Evolutionary conservation across 2,113 vertebrate species (phyloP).

Genomic region (Sorex araneus): DNA sequence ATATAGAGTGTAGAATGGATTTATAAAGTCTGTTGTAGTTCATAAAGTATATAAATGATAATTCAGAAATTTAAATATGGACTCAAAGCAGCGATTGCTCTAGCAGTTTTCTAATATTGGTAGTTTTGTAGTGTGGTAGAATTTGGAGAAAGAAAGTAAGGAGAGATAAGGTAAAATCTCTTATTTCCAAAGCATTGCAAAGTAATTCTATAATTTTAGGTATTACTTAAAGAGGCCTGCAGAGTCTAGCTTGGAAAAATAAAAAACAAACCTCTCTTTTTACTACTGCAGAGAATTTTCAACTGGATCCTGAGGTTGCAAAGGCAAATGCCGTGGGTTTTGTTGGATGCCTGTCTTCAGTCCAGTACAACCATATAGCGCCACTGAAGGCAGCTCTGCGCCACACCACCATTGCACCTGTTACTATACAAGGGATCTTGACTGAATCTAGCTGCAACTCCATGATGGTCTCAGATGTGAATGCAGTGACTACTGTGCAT

Average conservation of each 20-base stretch:
- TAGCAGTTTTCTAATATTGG: background rate
- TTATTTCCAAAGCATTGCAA: background rate
- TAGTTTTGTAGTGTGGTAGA: background rate
- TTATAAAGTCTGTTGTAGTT: background rate
- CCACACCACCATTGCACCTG: conserved; percentile 90
- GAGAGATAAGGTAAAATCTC: rapidly evolving
- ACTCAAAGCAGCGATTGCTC: background rate
- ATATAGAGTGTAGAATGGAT: background rate
- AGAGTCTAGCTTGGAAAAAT: background rate
- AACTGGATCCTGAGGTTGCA: conserved; percentile 90
- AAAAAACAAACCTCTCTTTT: conserved; percentile 4
- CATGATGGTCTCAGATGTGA: conserved; percentile 87
- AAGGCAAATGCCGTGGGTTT: conserved; percentile 93
- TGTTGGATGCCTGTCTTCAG: conserved; percentile 95
- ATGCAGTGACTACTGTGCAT: conserved; percentile 90
- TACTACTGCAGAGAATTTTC: conserved; percentile 88
- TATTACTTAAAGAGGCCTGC: background rate
- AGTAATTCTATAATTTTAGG: background rate
- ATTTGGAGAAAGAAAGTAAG: background rate
- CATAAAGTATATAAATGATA: conserved; percentile 32
- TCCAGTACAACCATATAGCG: conserved; percentile 95
- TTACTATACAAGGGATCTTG: conserved; percentile 92
- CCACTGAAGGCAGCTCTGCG: conserved; percentile 96
- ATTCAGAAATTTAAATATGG: background rate
- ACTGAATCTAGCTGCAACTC: conserved; percentile 92